Evolutionary conservation across 2,113 vertebrate genomes (phyloP), one percentile per base, ranked within the genome.

Genomic region (Mirza zaza): DNA sequence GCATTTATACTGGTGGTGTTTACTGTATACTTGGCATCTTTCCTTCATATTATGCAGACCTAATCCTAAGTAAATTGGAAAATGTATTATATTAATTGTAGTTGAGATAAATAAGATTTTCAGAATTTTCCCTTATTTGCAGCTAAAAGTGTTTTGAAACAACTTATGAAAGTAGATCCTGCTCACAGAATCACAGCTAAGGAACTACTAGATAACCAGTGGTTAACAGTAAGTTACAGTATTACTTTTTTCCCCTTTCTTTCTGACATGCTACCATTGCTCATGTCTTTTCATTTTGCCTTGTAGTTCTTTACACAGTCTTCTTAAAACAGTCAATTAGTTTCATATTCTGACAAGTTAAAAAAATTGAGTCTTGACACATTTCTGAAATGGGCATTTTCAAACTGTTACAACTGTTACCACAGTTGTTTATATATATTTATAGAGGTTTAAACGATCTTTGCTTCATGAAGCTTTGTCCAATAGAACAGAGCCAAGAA

Each of bases 181-280:
- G 98, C 98, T 80, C 98, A 99, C 93, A 98, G 99, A 98, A 99
- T 99, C 86, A 98, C 99, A 32, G 98, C 98, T 76, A 98, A 98
- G 96, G 98, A 99, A 97, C 98, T 99, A 2, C 97, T 99, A 50
- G 98, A 99, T 96, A 98, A 97, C 90, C 98, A 99, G 18, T 99
- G 99, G 99, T 97, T 99, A 98, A 99, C 98, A 65, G 98, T 99
- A 98, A 98, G 98, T 97, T 94, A 89, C 71, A 75, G 42, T 9
- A 83, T 73, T 32, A 11, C 0, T 32, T 84, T 68, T 97, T 85
- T 65, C 52, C 63, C 59, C 1, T 11, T 96, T 87, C 93, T 82
- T 79, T 83, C 96, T 57, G 76, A 90, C 32, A 5, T 14, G 6
- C 29, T 59, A 17, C 3, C 82, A 18, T 71, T 95, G 52, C 17